These are phyloP conservation scores for Agrenia bidenticulata DNA, from an alignment of 2,888 invertebrate genomes.

Conservation along the genomic window DNA sequence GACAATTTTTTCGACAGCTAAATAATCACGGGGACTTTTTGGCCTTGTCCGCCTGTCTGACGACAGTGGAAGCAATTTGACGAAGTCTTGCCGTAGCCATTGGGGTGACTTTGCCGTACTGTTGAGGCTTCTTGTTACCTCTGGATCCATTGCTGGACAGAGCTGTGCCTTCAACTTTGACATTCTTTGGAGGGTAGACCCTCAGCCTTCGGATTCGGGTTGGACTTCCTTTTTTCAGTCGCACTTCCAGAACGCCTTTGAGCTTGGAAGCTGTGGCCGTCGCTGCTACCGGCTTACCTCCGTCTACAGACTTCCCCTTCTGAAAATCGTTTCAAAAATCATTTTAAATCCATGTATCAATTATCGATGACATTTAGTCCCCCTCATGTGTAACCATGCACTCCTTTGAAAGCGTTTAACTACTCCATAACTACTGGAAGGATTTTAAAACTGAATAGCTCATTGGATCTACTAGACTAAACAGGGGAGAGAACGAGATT, in stretches of 20 bases:
- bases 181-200: slow-evolving; percentile 49
- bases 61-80: slow-evolving; percentile 48
- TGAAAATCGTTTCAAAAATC: not conserved
- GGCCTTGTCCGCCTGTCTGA: slow-evolving; percentile 38
- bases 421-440: too few species aligned
- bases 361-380: too few species aligned
- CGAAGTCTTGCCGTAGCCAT: slow-evolving; percentile 45
- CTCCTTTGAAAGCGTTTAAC: too few species aligned
- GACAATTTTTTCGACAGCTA: too few species aligned
- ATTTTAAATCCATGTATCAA: too few species aligned
- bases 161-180: slow-evolving; percentile 23
- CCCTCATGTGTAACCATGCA: too few species aligned
- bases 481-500: too few species aligned
- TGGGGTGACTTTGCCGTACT: slow-evolving; percentile 47
- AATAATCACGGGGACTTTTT: not conserved
- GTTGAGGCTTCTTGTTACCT: slow-evolving; percentile 5
- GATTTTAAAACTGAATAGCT: too few species aligned
- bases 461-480: too few species aligned
- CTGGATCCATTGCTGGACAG: not conserved
- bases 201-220: slow-evolving; percentile 46
- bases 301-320: slow-evolving; percentile 11
- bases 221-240: slow-evolving; percentile 44
- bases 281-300: slow-evolving; percentile 17
- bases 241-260: slow-evolving; percentile 48
- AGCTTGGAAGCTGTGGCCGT: slow-evolving; percentile 50